A percentile compares a stretch with the other conserved stretches of the same genome.
phyloP scores from a whole-genome alignment of 2,888 invertebrate genomes.

The Ametastegia equiseti region DNA sequence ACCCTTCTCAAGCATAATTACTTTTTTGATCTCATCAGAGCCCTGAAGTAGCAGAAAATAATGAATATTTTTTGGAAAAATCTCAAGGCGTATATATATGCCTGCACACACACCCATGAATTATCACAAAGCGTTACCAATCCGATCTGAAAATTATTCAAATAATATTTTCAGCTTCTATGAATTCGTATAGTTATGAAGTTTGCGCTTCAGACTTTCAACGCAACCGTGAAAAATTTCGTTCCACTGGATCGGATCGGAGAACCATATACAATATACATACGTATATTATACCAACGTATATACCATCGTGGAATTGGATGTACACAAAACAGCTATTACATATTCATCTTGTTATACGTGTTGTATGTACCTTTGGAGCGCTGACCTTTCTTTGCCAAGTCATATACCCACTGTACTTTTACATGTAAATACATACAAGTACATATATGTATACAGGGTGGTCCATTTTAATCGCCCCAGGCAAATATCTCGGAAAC shows the following conservation, averaged over 20 bases:
- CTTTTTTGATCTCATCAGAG: too few species aligned
- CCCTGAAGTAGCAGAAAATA: too few species aligned
- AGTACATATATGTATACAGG: too few species aligned
- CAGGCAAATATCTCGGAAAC: too few species aligned
- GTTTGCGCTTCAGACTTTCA: not conserved
- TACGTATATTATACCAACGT: not conserved
- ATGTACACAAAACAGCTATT: not conserved
- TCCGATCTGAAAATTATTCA: constrained; percentile 31
- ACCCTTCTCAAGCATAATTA: too few species aligned
- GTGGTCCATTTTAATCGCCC: too few species aligned
- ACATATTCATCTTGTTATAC: not conserved
- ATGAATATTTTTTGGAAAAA: too few species aligned
- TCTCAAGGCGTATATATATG: too few species aligned
- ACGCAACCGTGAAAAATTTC: constrained; percentile 4
- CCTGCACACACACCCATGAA: too few species aligned
- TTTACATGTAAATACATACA: not conserved
- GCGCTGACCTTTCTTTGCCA: not conserved
- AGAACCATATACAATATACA: not conserved
- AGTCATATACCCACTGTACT: not conserved
- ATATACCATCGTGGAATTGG: not conserved
- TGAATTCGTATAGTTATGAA: constrained; percentile 37
- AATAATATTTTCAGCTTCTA: not conserved
- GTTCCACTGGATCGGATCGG: not conserved
- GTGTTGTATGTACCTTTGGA: not conserved
- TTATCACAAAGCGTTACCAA: constrained; percentile 5